phyloP scores from a whole-genome alignment of 2,797 vertebrate genomes.

The Sparidentex hasta region DNA sequence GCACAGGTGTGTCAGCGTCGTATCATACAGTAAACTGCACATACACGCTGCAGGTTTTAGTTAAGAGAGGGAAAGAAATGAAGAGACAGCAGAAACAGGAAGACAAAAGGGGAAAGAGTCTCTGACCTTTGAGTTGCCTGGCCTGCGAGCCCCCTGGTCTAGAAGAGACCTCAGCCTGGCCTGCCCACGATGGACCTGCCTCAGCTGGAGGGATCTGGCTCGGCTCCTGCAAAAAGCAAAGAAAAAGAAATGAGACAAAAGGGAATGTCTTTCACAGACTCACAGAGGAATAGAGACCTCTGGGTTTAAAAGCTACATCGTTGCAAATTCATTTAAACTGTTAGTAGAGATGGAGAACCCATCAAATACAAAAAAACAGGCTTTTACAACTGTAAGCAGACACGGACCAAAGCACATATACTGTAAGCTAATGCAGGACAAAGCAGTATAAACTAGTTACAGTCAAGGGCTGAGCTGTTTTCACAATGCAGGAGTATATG shows the following conservation, averaged over 20 bases:
- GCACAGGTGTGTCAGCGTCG: constrained; percentile 54
- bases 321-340: not conserved
- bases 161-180: constrained; percentile 60
- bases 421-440: constrained; percentile 15
- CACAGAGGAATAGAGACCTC: not conserved
- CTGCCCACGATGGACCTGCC: constrained; percentile 65
- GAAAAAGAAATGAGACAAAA: constrained; percentile 8
- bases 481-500: constrained; percentile 12
- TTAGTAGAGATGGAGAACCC: not conserved
- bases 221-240: constrained; percentile 68
- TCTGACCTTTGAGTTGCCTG: constrained; percentile 81
- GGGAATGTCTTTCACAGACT: constrained; percentile 4
- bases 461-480: constrained; percentile 15
- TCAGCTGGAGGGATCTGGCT: constrained; percentile 68
- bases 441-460: not conserved
- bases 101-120: constrained; percentile 25
- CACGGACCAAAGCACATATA: constrained; percentile 6
- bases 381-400: constrained; percentile 13
- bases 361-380: not conserved
- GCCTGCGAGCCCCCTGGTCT: constrained; percentile 64
- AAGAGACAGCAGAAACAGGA: constrained; percentile 24
- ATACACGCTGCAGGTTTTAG: constrained; percentile 3
- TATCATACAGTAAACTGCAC: not conserved
- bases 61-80: constrained; percentile 11
- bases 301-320: not conserved